Evolutionary conservation across 2,888 invertebrate genomes (phyloP).

Genomic region (Parasteatoda lunata): DNA sequence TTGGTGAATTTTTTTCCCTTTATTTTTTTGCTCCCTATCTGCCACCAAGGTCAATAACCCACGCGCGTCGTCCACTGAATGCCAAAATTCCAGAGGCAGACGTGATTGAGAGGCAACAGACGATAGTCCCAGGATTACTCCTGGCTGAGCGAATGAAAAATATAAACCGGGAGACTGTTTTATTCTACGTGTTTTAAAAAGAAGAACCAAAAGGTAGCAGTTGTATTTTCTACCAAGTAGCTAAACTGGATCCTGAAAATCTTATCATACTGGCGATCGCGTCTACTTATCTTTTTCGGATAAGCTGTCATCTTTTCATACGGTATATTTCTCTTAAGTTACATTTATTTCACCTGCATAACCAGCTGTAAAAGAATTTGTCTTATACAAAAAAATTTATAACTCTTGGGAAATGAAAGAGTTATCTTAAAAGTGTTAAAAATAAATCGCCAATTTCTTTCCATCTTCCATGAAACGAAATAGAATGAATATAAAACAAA

Average conservation of each 20-base stretch:
- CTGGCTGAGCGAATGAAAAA: neutral
- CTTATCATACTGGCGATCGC: too few relatives aligned
- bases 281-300: too few relatives aligned
- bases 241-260: neutral
- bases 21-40: slow-evolving; percentile 14
- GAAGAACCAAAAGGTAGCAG: neutral
- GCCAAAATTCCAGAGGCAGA: slow-evolving; percentile 21
- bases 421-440: too few relatives aligned
- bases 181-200: neutral
- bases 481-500: too few relatives aligned
- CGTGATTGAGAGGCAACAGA: slow-evolving; percentile 31
- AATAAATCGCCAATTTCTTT: too few relatives aligned
- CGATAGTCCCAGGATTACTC: neutral
- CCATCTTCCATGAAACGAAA: too few relatives aligned
- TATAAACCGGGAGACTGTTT: neutral
- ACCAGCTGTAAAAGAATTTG: too few relatives aligned
- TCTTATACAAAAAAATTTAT: too few relatives aligned
- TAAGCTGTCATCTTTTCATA: too few relatives aligned
- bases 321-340: too few relatives aligned
- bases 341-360: too few relatives aligned
- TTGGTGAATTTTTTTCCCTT: neutral
- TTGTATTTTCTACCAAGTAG: neutral
- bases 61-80: slow-evolving; percentile 34
- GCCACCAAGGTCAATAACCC: slow-evolving; percentile 64
- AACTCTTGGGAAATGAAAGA: too few relatives aligned